phyloP scores from a whole-genome alignment of 2,888 invertebrate species.

The Eupsilia transversa region DNA sequence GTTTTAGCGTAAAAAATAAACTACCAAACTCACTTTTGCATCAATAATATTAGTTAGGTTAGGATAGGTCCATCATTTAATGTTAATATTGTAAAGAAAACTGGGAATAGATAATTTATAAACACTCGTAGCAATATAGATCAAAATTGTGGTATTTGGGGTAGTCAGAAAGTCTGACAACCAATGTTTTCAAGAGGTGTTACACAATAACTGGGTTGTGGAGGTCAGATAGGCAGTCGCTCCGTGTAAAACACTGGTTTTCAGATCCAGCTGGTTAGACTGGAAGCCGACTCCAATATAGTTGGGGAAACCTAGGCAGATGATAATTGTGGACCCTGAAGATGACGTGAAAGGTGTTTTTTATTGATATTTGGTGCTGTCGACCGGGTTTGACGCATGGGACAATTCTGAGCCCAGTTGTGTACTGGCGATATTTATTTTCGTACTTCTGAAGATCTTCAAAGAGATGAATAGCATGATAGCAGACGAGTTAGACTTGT shows the following conservation, averaged over 20 bases:
- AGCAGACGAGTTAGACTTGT: conserved; percentile 8
- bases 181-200: neutral
- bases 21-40: too few species aligned
- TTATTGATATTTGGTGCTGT: neutral
- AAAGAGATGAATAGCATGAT: conserved; percentile 26
- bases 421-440: conserved; percentile 6
- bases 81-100: neutral
- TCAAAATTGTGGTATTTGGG: neutral
- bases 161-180: neutral
- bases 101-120: neutral
- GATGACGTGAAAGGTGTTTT: neutral
- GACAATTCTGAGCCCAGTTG: neutral
- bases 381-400: neutral
- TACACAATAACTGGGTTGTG: too few species aligned
- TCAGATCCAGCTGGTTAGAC: neutral
- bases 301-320: neutral
- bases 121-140: neutral
- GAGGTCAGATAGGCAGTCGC: too few species aligned
- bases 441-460: neutral
- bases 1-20: too few species aligned
- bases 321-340: neutral
- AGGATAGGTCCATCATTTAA: too few species aligned
- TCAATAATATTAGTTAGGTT: too few species aligned
- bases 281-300: neutral
- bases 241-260: neutral